These are phyloP conservation scores for Rhinella marina DNA, from an alignment of 2,797 vertebrate genomes.

Conservation along the genomic window DNA sequence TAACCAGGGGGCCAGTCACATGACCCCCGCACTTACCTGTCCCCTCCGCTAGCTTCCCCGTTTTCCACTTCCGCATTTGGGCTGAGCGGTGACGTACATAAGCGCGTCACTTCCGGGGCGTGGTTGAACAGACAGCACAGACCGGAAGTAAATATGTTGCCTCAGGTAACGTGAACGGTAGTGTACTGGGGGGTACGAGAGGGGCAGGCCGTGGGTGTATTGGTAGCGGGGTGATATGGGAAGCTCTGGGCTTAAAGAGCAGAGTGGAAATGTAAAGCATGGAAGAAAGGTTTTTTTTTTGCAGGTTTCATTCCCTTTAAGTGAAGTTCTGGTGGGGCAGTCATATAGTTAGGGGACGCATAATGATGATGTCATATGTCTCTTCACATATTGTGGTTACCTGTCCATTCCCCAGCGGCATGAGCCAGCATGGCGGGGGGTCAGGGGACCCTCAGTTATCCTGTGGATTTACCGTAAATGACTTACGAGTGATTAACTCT, in stretches of 20 bases:
- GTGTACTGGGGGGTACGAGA: background rate
- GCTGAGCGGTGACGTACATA: background rate
- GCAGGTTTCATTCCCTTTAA: background rate
- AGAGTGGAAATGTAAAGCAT: background rate
- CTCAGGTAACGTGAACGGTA: background rate
- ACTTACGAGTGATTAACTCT: too few relatives aligned
- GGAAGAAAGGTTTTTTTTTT: background rate
- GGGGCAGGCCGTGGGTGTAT: background rate
- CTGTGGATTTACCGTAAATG: too few relatives aligned
- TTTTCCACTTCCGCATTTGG: constrained; percentile 38
- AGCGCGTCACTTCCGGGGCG: constrained; percentile 7
- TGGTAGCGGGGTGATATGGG: too few relatives aligned
- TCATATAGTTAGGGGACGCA: too few relatives aligned
- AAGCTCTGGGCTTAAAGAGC: background rate
- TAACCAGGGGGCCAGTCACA: too few relatives aligned
- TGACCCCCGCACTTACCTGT: background rate
- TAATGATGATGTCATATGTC: too few relatives aligned
- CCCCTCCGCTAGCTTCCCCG: background rate
- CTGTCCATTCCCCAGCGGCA: too few relatives aligned
- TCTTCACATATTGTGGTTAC: too few relatives aligned
- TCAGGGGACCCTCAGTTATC: too few relatives aligned
- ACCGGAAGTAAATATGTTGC: background rate
- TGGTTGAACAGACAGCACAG: background rate
- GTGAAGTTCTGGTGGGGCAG: too few relatives aligned
- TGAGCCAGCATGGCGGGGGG: too few relatives aligned